Evolutionary conservation across 2,888 invertebrate genomes (phyloP), one percentile per base, ranked within the genome.

Genomic region (Parnassius smintheus): DNA sequence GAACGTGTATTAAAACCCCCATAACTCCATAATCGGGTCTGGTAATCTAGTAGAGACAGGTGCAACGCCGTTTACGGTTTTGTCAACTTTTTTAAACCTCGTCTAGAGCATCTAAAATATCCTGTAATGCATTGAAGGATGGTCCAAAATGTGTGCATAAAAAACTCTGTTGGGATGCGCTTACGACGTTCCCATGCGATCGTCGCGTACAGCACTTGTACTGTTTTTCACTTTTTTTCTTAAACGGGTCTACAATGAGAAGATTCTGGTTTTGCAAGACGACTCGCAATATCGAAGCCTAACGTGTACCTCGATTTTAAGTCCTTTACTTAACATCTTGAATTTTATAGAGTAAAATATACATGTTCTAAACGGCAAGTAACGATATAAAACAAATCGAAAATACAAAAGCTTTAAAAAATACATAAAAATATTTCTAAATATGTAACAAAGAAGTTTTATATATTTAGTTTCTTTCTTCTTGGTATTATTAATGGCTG

Each of bases 241-340:
- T 77, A 86, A 86, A 88, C 91, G 85, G 81, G 91, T 89, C 86
- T 86, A 87, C 90, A 85, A 85, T 83, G 83, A 63, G 63, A 56
- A 83, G 82, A 87, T 91, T 91, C 91, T 89, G 90, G 91, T 90
- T 91, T 86, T 82, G 86, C 90, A 85, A 88, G 86, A 80, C 79
- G 81, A 86, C 83, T 85, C 77, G 83, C 83, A 85, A 81, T 83
- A 83, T 76, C 83, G 85, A 83, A 85, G 81, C 77, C 79, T 75
- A 80, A 86, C 85, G 79, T 82, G 74, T 44, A 48, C 77, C 76
- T 81, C 76, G 79, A 83, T 85, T 77, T 77, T 80, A 81, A 57
- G 41, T 42, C 44, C 18, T 56, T 59, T 56, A 46, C 46, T 81
- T 75, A 71, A 75, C 70, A 68, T 70, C 67, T 71, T 75, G 65